Evolutionary conservation across 1,140 invertebrate species (phyloP).

Genomic region (Ladona fulva): DNA sequence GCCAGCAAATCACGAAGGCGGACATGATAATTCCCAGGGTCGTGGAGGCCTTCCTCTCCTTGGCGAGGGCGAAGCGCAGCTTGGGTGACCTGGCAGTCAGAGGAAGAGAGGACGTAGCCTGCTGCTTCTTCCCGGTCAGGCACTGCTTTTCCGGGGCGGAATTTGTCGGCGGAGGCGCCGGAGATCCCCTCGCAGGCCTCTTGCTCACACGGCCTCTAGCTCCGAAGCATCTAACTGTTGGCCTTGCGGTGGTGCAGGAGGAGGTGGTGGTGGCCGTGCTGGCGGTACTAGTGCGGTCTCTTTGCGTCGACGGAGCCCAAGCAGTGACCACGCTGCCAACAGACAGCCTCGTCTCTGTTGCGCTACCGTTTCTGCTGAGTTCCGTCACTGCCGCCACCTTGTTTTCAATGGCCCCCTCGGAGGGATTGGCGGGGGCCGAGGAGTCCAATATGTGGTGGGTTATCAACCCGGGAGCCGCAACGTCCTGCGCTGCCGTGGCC

Average conservation of each 20-base stretch:
- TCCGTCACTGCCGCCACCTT: slow-evolving; percentile 28
- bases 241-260: not conserved
- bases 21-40: slow-evolving; percentile 97
- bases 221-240: not conserved
- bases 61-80: slow-evolving; percentile 68
- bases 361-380: slow-evolving; percentile 28
- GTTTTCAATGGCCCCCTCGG: slow-evolving; percentile 42
- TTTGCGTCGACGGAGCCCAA: not conserved
- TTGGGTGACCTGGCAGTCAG: slow-evolving; percentile 21
- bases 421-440: slow-evolving; percentile 7
- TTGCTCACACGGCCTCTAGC: not conserved
- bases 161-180: not conserved
- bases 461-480: not conserved
- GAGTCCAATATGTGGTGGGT: slow-evolving; percentile 15
- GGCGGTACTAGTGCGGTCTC: slow-evolving; percentile 10
- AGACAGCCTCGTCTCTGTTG: not conserved
- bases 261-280: not conserved
- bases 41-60: slow-evolving; percentile 88
- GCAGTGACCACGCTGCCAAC: not conserved
- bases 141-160: slow-evolving; percentile 13
- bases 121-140: not conserved
- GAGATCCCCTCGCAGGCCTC: not conserved
- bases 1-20: slow-evolving; percentile 92
- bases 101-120: slow-evolving; percentile 39
- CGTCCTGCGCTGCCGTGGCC: not conserved